Base-by-base conservation (phyloP, 1,140 invertebrate species). In the Aphidius ervi region DNA sequence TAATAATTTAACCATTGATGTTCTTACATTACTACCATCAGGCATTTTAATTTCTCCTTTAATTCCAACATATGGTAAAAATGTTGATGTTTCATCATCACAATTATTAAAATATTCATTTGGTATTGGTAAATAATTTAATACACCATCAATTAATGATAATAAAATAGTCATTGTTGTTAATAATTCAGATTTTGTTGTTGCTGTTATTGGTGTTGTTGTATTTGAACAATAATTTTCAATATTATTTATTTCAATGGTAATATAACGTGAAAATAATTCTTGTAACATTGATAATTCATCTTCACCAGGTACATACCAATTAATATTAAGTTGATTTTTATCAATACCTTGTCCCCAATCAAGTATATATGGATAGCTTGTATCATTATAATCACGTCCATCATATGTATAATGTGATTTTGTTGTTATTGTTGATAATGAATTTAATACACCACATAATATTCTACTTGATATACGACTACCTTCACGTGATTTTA, bases 341-440 rank as follows among this genome's bases (percentile, higher is more conserved):
- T 90, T 69, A 66, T 90, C 77, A 9, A 85, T 83, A 1, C 86
- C 78, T 60, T 85, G 81, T 0, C 91, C 94, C 95, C 94, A 97
- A 63, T 94, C 87, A 8, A 87, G 87, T 16, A 94, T 85, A 5
- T 92, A 86, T 8, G 94, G 78, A 81, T 88, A 91, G 54, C 91
- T 84, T 2, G 85, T 84, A 54, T 82, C 79, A 54, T 88, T 84
- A 64, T 85, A 87, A 58, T 86, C 82, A 10, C 54, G 53, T 9
- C 83, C 77, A 6, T 83, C 73, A 2, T 83, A 83, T 70, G 85
- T 88, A 47, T 81, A 80, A 69, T 83, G 87, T 58, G 91, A 87
- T n/a, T 80, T 78, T 3, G 88, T 81, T 63, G 85, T 84, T 1
- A 88, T 79, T 6, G 76, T 78, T 0, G 84, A 84, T 9, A 91